phyloP scores from a whole-genome alignment of 2,113 vertebrate species.

The Stictonetta naevosa region DNA sequence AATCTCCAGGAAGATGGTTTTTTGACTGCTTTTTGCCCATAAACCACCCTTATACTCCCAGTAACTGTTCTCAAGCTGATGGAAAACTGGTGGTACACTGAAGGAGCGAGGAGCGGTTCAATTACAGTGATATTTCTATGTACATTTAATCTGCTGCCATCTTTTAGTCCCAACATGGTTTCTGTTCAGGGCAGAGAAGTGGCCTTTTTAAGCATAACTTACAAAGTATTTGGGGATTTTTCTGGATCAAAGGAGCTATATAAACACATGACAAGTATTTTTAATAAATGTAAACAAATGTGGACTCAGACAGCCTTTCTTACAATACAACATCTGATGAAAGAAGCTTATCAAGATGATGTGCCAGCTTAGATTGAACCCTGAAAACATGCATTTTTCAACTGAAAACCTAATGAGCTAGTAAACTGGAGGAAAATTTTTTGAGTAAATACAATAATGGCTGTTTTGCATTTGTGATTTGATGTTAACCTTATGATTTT shows the following conservation, averaged over 20 bases:
- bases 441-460: constrained; percentile 55
- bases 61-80: background rate
- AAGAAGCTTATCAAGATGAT: constrained; percentile 16
- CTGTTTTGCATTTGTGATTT: constrained; percentile 69
- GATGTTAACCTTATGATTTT: constrained; percentile 60
- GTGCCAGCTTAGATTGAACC: constrained; percentile 5
- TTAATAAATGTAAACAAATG: constrained; percentile 62
- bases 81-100: background rate
- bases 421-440: constrained; percentile 1
- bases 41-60: background rate
- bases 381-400: constrained; percentile 30
- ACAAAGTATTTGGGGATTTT: constrained; percentile 15
- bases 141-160: background rate
- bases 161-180: background rate
- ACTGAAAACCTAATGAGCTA: constrained; percentile 25
- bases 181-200: background rate
- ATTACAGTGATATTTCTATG: background rate
- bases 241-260: constrained; percentile 29
- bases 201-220: constrained; percentile 6
- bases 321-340: constrained; percentile 29
- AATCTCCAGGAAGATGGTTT: background rate
- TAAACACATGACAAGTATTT: constrained; percentile 58
- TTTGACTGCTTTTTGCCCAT: background rate
- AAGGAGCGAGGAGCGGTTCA: background rate
- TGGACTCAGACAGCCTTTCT: background rate